Evolutionary conservation across 2,797 vertebrate species (phyloP).

Genomic region (Epinephelus malabaricus): DNA sequence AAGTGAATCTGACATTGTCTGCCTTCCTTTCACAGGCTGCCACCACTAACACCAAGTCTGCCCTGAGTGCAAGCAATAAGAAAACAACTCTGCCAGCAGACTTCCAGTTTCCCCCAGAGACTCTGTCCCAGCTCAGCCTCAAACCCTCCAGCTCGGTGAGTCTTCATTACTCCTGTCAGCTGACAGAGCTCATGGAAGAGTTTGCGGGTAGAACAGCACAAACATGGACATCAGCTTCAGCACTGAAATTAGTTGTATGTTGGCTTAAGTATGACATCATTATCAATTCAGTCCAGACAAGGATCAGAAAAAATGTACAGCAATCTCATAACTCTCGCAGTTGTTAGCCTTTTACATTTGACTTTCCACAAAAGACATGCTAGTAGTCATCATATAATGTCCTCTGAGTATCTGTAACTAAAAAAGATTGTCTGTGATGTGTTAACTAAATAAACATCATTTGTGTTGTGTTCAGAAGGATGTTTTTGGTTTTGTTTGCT

Average conservation of each 20-base stretch:
- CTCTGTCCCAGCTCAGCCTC: constrained; percentile 88
- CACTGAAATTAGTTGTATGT: not conserved
- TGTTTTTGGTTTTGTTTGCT: constrained; percentile 14
- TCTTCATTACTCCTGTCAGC: not conserved
- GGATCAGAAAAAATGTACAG: not conserved
- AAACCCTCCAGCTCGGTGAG: constrained; percentile 90
- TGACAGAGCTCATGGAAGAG: not conserved
- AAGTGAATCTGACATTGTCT: not conserved
- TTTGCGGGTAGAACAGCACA: not conserved
- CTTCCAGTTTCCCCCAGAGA: constrained; percentile 90
- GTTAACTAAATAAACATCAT: not conserved
- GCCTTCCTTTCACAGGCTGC: constrained; percentile 84
- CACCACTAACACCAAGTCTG: constrained; percentile 87
- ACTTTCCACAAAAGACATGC: not conserved
- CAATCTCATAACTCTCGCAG: no score
- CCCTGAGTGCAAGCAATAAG: constrained; percentile 86
- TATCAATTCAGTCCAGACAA: not conserved
- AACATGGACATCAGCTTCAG: not conserved
- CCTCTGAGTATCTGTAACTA: not conserved
- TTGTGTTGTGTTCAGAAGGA: not conserved
- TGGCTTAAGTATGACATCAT: not conserved
- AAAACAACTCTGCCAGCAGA: constrained; percentile 91
- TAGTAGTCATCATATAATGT: not conserved
- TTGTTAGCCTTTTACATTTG: not conserved
- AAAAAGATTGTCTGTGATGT: not conserved